A percentile compares a stretch with the other conserved stretches of the same genome.
Evolutionary conservation across 2,888 invertebrate genomes (phyloP).

Genomic region (Polia nebulosa): DNA sequence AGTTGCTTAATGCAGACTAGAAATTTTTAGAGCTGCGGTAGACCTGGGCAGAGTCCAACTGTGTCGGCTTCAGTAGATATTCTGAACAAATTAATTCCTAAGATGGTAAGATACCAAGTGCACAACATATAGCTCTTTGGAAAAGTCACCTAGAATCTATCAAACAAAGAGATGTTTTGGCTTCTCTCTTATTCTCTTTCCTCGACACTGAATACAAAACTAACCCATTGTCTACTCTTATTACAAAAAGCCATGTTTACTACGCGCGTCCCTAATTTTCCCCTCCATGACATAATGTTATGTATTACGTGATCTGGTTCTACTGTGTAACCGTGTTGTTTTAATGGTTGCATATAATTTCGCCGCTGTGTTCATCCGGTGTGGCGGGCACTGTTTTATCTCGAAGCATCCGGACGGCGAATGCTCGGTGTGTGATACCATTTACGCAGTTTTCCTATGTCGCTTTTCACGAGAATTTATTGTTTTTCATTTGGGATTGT

Average conservation of each 20-base stretch:
- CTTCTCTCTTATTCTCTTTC: neutral
- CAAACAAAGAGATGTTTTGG: neutral
- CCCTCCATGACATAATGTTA: constrained; percentile 27
- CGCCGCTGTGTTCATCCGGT: constrained; percentile 60
- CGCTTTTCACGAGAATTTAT: constrained; percentile 52
- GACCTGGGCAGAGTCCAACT: no score
- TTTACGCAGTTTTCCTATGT: constrained; percentile 27
- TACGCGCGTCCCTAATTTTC: constrained; percentile 31
- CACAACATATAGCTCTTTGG: neutral
- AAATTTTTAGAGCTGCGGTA: neutral
- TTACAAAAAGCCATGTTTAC: constrained; percentile 29
- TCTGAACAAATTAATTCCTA: neutral
- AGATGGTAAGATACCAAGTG: neutral
- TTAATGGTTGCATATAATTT: constrained; percentile 66
- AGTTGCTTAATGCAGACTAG: neutral
- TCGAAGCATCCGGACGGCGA: constrained; percentile 54
- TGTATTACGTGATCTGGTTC: constrained; percentile 41
- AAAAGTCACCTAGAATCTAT: no score
- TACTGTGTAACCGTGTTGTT: constrained; percentile 31
- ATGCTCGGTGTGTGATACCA: constrained; percentile 19
- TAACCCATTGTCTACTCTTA: neutral
- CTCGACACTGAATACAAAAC: neutral
- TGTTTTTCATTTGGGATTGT: neutral
- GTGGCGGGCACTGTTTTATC: constrained; percentile 67
- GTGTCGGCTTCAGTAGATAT: neutral